Evolutionary conservation across 2,888 invertebrate species (phyloP).

Genomic region (Falcaria lacertinaria): DNA sequence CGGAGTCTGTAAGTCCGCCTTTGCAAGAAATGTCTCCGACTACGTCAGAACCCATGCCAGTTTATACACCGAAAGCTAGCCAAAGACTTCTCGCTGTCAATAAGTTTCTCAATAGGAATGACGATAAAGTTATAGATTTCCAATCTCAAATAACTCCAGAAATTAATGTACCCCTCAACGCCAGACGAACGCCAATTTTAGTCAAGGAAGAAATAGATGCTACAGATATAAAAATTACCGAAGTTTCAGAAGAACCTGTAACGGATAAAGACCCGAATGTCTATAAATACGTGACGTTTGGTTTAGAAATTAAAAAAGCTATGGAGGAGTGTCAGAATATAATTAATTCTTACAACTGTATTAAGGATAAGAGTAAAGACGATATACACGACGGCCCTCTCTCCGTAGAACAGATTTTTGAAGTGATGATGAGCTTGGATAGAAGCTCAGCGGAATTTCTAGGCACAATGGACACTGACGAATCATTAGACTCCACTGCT

Average conservation of each 20-base stretch:
- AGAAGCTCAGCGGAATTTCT: constrained; percentile 60
- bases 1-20: constrained; percentile 67
- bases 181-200: constrained; percentile 36
- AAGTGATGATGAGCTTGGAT: constrained; percentile 66
- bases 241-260: constrained; percentile 12
- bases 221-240: constrained; percentile 18
- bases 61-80: constrained; percentile 51
- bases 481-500: constrained; percentile 41
- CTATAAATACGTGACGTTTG: constrained; percentile 63
- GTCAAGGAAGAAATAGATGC: constrained; percentile 37
- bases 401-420: constrained; percentile 63
- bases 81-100: constrained; percentile 52
- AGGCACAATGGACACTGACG: constrained; percentile 53
- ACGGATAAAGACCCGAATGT: constrained; percentile 49
- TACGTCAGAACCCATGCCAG: constrained; percentile 48
- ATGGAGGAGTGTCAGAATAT: constrained; percentile 74
- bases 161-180: constrained; percentile 48
- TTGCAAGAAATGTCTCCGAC: constrained; percentile 69
- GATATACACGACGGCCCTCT: constrained; percentile 35
- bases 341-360: constrained; percentile 61
- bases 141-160: constrained; percentile 38
- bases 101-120: constrained; percentile 42
- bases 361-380: constrained; percentile 41
- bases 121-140: constrained; percentile 35
- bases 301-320: constrained; percentile 67